Base-by-base conservation (phyloP, 2,888 invertebrate species). In the Drosophila antonietae region DNA sequence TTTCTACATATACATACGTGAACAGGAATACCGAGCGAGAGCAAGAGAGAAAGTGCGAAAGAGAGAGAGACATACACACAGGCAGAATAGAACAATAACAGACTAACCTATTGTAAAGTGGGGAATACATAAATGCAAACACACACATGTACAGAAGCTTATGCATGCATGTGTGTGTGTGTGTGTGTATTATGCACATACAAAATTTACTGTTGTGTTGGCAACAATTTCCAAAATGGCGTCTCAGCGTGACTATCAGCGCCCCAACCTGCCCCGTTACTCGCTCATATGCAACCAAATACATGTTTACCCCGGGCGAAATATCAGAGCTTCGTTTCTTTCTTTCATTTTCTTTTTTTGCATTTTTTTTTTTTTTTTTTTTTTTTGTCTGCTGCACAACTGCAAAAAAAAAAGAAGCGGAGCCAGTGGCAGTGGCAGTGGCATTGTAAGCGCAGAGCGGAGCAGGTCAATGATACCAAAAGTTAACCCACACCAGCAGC, bases 401-500 rank as follows among this genome's bases (percentile, higher is more conserved):
- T 67, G 44, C 66, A 66, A 47, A 44, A 23, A 44, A 55, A 57
- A 75, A 46, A 62, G 43, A 70, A 53, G 65, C 39, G 43, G 46
- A 61, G 35, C 43, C 58, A 41, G 46, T 18, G 64, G 57, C 64
- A 67, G 75, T 71, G 71, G 56, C 61, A 52, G 20, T 69, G 68
- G 53, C 47, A 57, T 39, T 39, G 37, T 39, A 39, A 39, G 37
- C 37, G 15, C 71, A 65, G 71, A 81, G 78, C 74, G 81, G 77
- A 83, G 78, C 89, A 84, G 87, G 89, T 88, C 87, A 88, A 88
- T 88, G 87, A 88, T 87, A 88, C 87, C 86, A 86, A 84, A 84
- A 86, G 82, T 85, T 85, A 85, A 85, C 87, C 83, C 86, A 87
- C 60, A 71, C 82, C 75, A 71, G 46, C 68, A 46, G 51, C 65